These are phyloP conservation scores for Syrrhaptes paradoxus DNA, from an alignment of 2,113 vertebrate species.

Conservation along the genomic window DNA sequence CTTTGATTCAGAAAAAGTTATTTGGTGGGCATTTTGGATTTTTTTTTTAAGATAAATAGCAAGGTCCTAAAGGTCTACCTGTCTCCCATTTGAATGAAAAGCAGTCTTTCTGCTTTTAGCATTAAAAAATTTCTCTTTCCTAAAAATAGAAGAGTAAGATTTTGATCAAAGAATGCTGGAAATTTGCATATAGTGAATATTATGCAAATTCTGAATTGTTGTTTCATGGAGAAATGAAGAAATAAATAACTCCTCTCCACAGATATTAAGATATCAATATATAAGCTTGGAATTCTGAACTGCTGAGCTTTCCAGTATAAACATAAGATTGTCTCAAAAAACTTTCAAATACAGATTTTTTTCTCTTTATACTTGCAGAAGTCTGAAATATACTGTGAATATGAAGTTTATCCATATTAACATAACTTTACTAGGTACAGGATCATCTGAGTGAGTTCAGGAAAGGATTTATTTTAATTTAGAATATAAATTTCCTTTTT, in stretches of 20 bases:
- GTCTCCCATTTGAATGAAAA: background rate
- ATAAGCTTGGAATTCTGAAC: background rate
- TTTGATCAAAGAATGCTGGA: background rate
- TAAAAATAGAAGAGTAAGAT: background rate
- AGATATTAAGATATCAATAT: background rate
- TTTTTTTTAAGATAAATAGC: background rate
- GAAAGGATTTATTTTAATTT: background rate
- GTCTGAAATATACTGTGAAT: background rate
- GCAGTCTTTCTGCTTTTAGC: background rate
- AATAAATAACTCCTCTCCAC: background rate
- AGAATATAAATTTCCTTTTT: background rate
- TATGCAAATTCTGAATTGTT: background rate
- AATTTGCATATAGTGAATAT: background rate
- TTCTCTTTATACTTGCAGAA: background rate
- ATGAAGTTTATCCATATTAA: background rate
- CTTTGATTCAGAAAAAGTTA: background rate
- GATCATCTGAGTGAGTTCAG: background rate
- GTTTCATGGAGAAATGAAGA: background rate
- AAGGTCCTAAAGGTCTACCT: background rate
- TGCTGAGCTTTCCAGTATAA: background rate
- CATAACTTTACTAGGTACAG: background rate
- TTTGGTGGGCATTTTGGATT: background rate
- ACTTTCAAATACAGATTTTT: background rate
- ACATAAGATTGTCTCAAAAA: background rate
- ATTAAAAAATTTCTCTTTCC: background rate